These are phyloP conservation scores for Brachystomella parvula DNA, from an alignment of 1,140 invertebrate genomes.

Conservation along the genomic window DNA sequence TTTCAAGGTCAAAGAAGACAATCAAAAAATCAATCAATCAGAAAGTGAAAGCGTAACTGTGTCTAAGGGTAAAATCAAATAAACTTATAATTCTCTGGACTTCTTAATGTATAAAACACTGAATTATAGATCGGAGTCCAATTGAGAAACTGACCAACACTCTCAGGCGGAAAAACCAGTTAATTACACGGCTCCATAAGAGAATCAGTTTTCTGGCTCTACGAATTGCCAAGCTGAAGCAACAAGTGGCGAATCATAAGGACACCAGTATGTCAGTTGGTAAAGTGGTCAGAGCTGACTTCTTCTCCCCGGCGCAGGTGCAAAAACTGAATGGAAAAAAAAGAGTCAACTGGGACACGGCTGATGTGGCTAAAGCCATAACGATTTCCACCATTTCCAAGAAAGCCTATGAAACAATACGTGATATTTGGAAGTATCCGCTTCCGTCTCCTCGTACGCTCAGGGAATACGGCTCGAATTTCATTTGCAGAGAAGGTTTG, in stretches of 20 bases:
- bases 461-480: neutral
- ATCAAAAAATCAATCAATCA: too few species aligned
- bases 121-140: too few species aligned
- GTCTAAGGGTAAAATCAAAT: too few species aligned
- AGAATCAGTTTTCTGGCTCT: too few species aligned
- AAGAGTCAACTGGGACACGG: neutral
- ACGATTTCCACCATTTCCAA: neutral
- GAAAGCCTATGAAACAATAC: conserved; percentile 6
- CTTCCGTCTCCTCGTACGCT: neutral
- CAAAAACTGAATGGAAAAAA: neutral
- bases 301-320: neutral
- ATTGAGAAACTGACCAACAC: too few species aligned
- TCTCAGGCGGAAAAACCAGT: too few species aligned
- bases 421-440: neutral
- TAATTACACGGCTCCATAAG: too few species aligned
- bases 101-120: too few species aligned
- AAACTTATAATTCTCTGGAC: too few species aligned
- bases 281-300: neutral
- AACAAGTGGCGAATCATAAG: neutral
- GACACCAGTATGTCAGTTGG: neutral
- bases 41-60: too few species aligned
- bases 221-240: neutral
- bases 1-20: too few species aligned
- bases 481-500: neutral
- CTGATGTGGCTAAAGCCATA: conserved; percentile 4